Conservation (phyloP, 2,888 invertebrate species). For the Gortyna flavago region DNA sequence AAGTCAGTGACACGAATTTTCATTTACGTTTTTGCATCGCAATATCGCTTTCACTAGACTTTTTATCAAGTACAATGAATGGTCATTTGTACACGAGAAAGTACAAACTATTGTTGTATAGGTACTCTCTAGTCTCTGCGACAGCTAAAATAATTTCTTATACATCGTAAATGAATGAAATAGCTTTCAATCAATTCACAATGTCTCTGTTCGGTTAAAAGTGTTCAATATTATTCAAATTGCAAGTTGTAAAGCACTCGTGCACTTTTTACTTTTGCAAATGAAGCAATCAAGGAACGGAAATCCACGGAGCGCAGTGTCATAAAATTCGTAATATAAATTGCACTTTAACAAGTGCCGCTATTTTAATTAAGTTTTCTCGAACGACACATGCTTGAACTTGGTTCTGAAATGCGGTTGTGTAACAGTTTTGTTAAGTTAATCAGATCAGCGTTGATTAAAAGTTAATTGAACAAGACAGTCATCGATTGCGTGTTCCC, state of each 20-base stretch:
- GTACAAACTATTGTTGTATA: constrained; percentile 82
- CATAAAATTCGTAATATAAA: constrained; percentile 74
- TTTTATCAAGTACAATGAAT: constrained; percentile 85
- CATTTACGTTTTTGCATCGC: constrained; percentile 87
- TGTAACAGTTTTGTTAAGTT: constrained; percentile 44
- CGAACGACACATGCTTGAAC: constrained; percentile 62
- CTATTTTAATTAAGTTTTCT: constrained; percentile 79
- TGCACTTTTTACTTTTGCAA: constrained; percentile 56
- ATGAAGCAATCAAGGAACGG: constrained; percentile 72
- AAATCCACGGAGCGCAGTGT: constrained; percentile 66
- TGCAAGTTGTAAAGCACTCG: constrained; percentile 66
- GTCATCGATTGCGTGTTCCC: constrained; percentile 3
- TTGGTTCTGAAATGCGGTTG: constrained; percentile 56
- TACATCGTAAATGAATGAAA: constrained; percentile 78
- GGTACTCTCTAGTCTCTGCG: constrained; percentile 68
- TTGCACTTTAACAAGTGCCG: constrained; percentile 74
- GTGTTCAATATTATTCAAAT: constrained; percentile 72
- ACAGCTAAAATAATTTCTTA: constrained; percentile 75
- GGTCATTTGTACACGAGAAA: constrained; percentile 87
- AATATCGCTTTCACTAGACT: constrained; percentile 88
- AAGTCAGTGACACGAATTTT: constrained; percentile 89
- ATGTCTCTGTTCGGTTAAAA: constrained; percentile 75
- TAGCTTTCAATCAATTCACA: constrained; percentile 76
- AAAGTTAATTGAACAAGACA: constrained; percentile 39
- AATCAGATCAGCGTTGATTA: constrained; percentile 61